Evolutionary conservation across 2,888 invertebrate genomes (phyloP), one percentile per base, ranked within the genome.

Genomic region (Aleiodes alternator): DNA sequence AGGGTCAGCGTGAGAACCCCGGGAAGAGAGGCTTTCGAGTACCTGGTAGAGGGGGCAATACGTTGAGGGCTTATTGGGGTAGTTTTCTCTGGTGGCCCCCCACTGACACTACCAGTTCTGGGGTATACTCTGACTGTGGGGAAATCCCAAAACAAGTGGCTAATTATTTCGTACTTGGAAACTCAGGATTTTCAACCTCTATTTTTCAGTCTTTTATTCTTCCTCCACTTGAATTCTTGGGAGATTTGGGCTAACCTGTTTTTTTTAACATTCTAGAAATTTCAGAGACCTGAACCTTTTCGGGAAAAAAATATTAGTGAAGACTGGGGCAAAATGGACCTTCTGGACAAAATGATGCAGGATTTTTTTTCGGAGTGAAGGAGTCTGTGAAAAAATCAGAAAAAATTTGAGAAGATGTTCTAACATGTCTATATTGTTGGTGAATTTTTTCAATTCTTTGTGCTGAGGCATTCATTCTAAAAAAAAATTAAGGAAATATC

Each of bases 81-180:
- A 31, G 51, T 51, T 68, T 68, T 16, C 43, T 43, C 43, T 5
- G 31, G 4, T 7, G 51, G n/a, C 51, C 51, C 68, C 64, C 68
- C 31, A 31, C 34, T 51, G 68, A 31, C 51, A 14, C 7, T 68
- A 68, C 68, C 68, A 68, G 51, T 50, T 38, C 57, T 57, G 66
- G 8, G 53, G 68, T 23, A 48, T 12, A 16, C 31, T 9, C 29
- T 12, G 9, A 57, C 48, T 34, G n/a, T 38, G 31, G 57, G 73
- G 72, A 57, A 70, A 69, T 66, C 72, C 64, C 72, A 56, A 77
- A 77, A 77, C 64, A 64, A 64, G 64, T 64, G 64, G 64, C 64
- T 64, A 64, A 64, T 64, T 64, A 64, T 64, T 43, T 43, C 64
- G 43, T 64, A 38, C 64, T 64, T 48, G 64, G 48, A 64, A 64